Evolutionary conservation across 2,113 vertebrate species (phyloP).

Genomic region (Nanorana parkeri): DNA sequence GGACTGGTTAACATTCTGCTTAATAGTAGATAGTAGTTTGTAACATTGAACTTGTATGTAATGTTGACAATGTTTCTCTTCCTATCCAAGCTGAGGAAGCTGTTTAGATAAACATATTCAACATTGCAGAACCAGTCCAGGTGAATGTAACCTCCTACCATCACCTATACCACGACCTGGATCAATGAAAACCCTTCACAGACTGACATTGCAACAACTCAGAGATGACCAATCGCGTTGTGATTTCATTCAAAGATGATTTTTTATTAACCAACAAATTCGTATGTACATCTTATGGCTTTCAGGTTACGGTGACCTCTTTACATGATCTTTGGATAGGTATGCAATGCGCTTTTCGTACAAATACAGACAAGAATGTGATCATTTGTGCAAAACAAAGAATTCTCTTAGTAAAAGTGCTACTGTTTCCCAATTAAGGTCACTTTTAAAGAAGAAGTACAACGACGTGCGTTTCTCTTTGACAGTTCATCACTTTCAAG

Average conservation of each 20-base stretch:
- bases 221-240: not conserved
- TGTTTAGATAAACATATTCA: no score
- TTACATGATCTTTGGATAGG: conserved; percentile 33
- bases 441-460: not conserved
- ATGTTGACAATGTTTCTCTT: no score
- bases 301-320: not conserved
- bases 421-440: conserved; percentile 22
- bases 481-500: not conserved
- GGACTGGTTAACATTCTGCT: no score
- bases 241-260: not conserved
- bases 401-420: not conserved
- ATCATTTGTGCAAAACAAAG: not conserved
- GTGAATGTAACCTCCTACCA: no score
- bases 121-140: no score
- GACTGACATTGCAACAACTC: not conserved
- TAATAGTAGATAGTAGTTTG: no score
- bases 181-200: not conserved
- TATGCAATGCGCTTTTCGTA: conserved; percentile 17
- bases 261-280: conserved; percentile 37
- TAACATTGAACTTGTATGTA: no score
- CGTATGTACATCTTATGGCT: conserved; percentile 1
- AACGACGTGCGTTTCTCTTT: not conserved
- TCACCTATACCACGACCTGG: no score
- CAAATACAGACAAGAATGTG: not conserved
- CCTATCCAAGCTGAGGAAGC: no score